Evolutionary conservation across 2,888 invertebrate genomes (phyloP).

Genomic region (Papilio elwesi): DNA sequence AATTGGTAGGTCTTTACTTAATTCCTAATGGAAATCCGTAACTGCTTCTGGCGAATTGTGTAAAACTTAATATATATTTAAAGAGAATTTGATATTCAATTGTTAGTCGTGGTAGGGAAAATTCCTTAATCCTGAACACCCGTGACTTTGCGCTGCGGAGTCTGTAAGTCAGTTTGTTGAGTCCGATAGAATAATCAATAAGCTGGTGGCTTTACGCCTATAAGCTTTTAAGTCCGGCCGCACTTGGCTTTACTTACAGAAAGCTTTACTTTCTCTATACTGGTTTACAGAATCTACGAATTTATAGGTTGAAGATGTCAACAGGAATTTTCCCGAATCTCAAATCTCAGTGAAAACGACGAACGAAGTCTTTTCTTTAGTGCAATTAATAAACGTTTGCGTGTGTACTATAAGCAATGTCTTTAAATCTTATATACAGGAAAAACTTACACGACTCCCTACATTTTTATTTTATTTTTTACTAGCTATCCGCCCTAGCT

Average conservation of each 20-base stretch:
- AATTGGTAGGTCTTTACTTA: no score
- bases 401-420: no score
- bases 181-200: constrained; percentile 35
- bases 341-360: no score
- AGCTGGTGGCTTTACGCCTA: constrained; percentile 28
- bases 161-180: constrained; percentile 30
- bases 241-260: constrained; percentile 17
- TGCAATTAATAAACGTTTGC: no score
- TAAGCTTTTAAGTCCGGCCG: constrained; percentile 33
- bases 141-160: constrained; percentile 13
- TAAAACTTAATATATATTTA: not conserved
- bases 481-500: no score
- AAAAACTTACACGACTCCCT: no score
- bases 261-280: constrained; percentile 19
- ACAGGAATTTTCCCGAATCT: not conserved
- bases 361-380: no score
- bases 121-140: constrained; percentile 35
- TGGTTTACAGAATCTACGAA: not conserved
- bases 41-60: not conserved
- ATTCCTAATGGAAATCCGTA: no score
- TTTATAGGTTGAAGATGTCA: not conserved
- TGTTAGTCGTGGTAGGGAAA: constrained; percentile 12
- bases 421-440: no score
- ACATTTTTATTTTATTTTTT: no score
- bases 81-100: constrained; percentile 21